Percentiles rank a stretch among this genome's conserved stretches.
Conservation (phyloP, 2,888 invertebrate species). For the Laspeyria flexula region DNA sequence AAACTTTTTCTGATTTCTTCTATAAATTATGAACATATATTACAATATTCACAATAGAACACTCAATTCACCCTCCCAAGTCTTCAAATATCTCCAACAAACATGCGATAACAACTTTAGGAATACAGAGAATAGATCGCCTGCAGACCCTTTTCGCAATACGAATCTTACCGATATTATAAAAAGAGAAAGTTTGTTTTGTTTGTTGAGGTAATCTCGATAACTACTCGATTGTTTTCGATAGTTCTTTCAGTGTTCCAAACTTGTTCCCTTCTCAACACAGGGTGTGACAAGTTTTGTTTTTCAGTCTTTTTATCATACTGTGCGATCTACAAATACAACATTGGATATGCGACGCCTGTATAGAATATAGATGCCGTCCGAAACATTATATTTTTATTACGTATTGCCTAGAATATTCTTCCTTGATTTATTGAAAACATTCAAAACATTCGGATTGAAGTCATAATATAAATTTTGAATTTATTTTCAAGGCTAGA, state of each 20-base stretch:
- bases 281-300: conserved; percentile 32
- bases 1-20: too few species aligned
- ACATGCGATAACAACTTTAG: background rate
- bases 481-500: too few species aligned
- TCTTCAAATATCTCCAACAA: background rate
- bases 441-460: too few species aligned
- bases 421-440: too few species aligned
- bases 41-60: too few species aligned
- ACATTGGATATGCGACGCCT: background rate
- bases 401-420: too few species aligned
- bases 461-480: too few species aligned
- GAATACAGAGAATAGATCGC: background rate
- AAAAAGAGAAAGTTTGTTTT: conserved; percentile 34
- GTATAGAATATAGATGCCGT: background rate
- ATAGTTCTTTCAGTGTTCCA: conserved; percentile 38
- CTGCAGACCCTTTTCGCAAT: conserved; percentile 14
- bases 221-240: conserved; percentile 39
- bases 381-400: too few species aligned
- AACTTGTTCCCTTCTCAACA: conserved; percentile 30
- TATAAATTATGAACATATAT: too few species aligned
- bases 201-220: conserved; percentile 42
- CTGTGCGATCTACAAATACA: background rate
- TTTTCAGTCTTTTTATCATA: conserved; percentile 20
- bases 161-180: conserved; percentile 31
- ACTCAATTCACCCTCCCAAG: background rate